Percentiles rank a stretch among this genome's conserved stretches.
These are phyloP conservation scores for Orthochromis indermauri DNA, from an alignment of 2,113 vertebrate species.

Conservation along the genomic window DNA sequence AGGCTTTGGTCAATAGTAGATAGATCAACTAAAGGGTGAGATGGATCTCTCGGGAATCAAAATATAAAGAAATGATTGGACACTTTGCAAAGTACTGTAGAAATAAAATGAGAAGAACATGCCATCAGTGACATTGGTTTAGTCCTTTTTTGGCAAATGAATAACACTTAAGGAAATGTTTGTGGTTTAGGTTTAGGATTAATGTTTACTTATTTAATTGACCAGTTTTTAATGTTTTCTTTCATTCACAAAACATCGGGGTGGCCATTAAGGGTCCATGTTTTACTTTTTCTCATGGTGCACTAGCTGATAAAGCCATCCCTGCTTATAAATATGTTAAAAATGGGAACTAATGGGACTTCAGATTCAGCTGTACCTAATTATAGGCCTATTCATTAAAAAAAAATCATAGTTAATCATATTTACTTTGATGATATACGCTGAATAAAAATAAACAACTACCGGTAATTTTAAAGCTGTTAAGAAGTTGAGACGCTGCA, in stretches of 20 bases:
- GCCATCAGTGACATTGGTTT: background rate
- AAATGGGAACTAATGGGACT: background rate
- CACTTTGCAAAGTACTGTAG: background rate
- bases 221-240: background rate
- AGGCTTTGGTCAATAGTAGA: background rate
- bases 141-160: background rate
- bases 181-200: background rate
- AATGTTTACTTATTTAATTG: background rate
- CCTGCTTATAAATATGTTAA: background rate
- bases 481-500: background rate
- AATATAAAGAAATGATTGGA: background rate
- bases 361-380: background rate
- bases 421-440: background rate
- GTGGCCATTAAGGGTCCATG: background rate
- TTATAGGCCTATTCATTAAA: background rate
- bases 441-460: background rate
- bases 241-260: background rate
- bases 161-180: background rate
- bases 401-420: background rate
- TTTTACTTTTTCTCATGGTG: background rate
- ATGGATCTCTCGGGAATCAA: background rate
- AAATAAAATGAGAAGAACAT: background rate
- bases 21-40: background rate
- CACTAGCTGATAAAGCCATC: background rate
- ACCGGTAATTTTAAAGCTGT: fast-evolving